Conservation (phyloP, 2,797 vertebrate genomes). For the Tamandua tetradactyla region DNA sequence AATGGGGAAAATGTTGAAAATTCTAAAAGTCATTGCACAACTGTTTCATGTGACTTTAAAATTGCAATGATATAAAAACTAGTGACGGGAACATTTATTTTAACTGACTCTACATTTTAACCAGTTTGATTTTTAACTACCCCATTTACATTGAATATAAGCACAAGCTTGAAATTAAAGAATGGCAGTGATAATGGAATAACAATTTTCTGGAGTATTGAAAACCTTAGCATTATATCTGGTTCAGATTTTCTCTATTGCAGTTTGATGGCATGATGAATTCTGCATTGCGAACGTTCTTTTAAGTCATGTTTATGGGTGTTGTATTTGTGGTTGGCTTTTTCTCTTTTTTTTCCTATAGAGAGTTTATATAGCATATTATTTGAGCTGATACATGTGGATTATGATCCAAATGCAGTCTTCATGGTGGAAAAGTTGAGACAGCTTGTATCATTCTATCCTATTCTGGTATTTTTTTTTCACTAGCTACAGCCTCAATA, state of each 20-base stretch:
- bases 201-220: slow-evolving; percentile 6
- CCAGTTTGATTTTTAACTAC: slow-evolving; percentile 51
- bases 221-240: neutral
- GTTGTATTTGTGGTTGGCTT: neutral
- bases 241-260: neutral
- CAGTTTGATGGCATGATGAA: neutral
- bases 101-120: slow-evolving; percentile 41
- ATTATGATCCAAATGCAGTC: neutral
- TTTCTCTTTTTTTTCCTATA: neutral
- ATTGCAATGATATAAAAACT: slow-evolving; percentile 50
- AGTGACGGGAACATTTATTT: slow-evolving; percentile 60
- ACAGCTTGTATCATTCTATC: neutral
- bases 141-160: slow-evolving; percentile 47
- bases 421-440: neutral
- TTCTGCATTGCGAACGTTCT: neutral
- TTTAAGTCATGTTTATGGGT: neutral
- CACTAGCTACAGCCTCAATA: neutral
- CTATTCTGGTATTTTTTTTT: neutral
- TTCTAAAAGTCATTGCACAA: neutral
- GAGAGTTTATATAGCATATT: neutral
- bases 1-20: slow-evolving; percentile 27
- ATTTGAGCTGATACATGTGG: neutral
- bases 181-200: slow-evolving; percentile 4
- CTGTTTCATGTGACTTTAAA: slow-evolving; percentile 21
- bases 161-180: slow-evolving; percentile 38